These are phyloP conservation scores for Adineta ricciae DNA, from an alignment of 2,888 invertebrate species.

Conservation along the genomic window DNA sequence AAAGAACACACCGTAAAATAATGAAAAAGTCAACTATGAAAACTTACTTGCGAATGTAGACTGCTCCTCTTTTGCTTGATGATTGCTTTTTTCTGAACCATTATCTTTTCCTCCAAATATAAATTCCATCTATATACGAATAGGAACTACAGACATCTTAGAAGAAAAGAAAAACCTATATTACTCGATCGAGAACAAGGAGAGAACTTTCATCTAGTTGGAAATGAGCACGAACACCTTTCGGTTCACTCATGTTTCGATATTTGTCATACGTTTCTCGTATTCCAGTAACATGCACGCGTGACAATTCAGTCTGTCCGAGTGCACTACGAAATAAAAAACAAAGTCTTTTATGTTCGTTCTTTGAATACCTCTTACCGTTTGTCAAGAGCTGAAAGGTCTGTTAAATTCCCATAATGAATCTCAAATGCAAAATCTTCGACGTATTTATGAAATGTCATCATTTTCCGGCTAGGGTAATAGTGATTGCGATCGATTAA, in stretches of 20 bases:
- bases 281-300: constrained; percentile 43
- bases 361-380: constrained; percentile 36
- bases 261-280: constrained; percentile 28
- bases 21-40: not conserved
- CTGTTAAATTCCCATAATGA: constrained; percentile 73
- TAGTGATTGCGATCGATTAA: constrained; percentile 27
- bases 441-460: constrained; percentile 88
- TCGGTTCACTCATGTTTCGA: constrained; percentile 43
- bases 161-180: no score
- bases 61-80: constrained; percentile 52
- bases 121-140: constrained; percentile 21
- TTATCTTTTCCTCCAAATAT: constrained; percentile 47
- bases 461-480: constrained; percentile 60
- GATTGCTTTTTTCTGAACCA: constrained; percentile 38
- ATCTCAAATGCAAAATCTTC: constrained; percentile 80
- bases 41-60: constrained; percentile 66
- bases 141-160: no score
- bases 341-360: not conserved
- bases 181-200: constrained; percentile 59
- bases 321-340: constrained; percentile 54
- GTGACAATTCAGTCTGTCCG: constrained; percentile 64
- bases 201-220: constrained; percentile 85
- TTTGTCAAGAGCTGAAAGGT: constrained; percentile 45
- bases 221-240: constrained; percentile 86
- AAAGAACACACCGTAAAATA: not conserved